A percentile compares a stretch with the other conserved stretches of the same genome.
Conservation (phyloP, 1,140 invertebrate genomes). For the Scaptomyza pallida region DNA sequence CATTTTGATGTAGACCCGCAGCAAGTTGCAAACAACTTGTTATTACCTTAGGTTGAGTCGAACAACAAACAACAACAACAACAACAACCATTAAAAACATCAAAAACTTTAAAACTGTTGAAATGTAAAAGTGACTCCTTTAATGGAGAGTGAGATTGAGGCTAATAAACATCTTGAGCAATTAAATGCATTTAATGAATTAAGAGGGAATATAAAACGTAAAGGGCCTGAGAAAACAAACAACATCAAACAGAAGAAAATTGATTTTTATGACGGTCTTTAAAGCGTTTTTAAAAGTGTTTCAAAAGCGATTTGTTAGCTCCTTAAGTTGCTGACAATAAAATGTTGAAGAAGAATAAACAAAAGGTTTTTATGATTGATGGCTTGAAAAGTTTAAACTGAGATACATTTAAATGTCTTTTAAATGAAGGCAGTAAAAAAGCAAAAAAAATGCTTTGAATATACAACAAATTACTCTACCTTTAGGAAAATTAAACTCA, state of each 20-base stretch:
- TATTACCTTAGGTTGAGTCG: constrained; percentile 19
- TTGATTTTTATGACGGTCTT: not conserved
- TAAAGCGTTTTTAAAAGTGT: not conserved
- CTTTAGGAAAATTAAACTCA: no score
- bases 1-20: constrained; percentile 59
- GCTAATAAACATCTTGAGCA: constrained; percentile 31
- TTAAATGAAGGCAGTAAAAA: no score
- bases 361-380: no score
- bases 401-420: no score
- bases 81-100: constrained; percentile 41
- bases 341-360: not conserved
- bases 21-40: constrained; percentile 13
- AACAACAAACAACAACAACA: constrained; percentile 47
- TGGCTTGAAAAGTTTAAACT: no score
- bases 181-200: constrained; percentile 44
- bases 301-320: not conserved
- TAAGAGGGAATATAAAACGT: constrained; percentile 27
- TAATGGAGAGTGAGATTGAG: constrained; percentile 13
- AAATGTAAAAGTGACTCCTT: no score
- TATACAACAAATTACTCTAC: no score
- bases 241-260: constrained; percentile 1
- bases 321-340: not conserved
- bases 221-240: constrained; percentile 20
- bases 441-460: no score
- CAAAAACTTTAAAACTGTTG: constrained; percentile 1